Evolutionary conservation across 2,797 vertebrate species (phyloP).

Genomic region (Botia almorhae): DNA sequence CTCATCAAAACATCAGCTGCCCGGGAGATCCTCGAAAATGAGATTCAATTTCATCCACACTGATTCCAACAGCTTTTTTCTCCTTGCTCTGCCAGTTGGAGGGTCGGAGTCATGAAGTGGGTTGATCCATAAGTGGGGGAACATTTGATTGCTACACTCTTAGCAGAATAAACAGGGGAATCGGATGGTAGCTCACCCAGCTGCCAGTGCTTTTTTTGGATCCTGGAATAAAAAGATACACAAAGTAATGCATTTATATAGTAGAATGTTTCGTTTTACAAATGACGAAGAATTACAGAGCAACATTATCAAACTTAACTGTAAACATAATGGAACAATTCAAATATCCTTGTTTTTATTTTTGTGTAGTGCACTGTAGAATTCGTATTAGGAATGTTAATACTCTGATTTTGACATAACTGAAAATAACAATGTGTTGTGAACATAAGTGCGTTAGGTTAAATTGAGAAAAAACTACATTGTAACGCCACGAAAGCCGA

Average conservation of each 20-base stretch:
- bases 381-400: conserved; percentile 3
- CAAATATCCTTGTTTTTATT: background rate
- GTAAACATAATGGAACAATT: background rate
- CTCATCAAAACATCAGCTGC: conserved; percentile 70
- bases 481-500: conserved; percentile 47
- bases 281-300: background rate
- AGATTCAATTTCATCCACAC: conserved; percentile 62
- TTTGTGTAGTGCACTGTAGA: background rate
- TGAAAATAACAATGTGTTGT: conserved; percentile 20
- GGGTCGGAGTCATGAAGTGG: conserved; percentile 54
- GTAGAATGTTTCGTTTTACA: background rate
- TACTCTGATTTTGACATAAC: conserved; percentile 3
- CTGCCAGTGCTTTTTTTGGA: background rate
- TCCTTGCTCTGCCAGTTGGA: conserved; percentile 45
- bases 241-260: background rate
- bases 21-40: conserved; percentile 57
- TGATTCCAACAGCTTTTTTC: conserved; percentile 38
- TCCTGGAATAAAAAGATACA: background rate
- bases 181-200: background rate
- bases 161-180: conserved; percentile 51
- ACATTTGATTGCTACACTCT: conserved; percentile 55
- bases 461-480: conserved; percentile 40
- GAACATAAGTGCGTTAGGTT: background rate
- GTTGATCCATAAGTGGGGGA: conserved; percentile 49
- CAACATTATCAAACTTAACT: background rate